Conservation (phyloP, 2,888 invertebrate genomes). For the Watsonalla cultraria region DNA sequence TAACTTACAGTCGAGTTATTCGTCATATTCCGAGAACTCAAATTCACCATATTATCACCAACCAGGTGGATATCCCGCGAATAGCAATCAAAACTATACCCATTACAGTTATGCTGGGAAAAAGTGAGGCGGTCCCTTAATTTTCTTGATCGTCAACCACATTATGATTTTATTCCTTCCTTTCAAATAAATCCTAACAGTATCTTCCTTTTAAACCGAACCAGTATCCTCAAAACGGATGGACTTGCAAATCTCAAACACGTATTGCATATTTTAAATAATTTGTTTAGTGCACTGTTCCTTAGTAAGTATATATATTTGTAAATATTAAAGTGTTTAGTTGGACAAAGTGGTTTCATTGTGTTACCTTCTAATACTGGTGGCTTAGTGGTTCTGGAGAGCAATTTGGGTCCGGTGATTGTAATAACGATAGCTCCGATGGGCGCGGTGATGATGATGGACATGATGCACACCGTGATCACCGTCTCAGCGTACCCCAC, state of each 20-base stretch:
- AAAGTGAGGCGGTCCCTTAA: conserved; percentile 16
- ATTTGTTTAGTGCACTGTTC: too few species aligned
- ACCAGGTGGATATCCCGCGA: conserved; percentile 4
- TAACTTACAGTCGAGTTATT: conserved; percentile 1
- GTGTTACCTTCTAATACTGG: conserved; percentile 80
- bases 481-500: conserved; percentile 83
- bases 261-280: too few species aligned
- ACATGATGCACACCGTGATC: conserved; percentile 87
- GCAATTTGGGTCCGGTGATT: conserved; percentile 85
- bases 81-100: conserved; percentile 3
- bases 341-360: too few species aligned
- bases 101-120: conserved; percentile 8
- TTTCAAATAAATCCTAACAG: conserved; percentile 19
- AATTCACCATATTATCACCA: conserved; percentile 1
- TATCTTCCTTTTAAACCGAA: conserved; percentile 32
- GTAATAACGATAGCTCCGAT: conserved; percentile 90
- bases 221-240: conserved; percentile 8
- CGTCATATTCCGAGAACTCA: not conserved
- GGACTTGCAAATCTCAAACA: too few species aligned
- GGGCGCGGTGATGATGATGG: conserved; percentile 91
- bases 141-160: conserved; percentile 19
- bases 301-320: too few species aligned
- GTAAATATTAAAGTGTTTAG: too few species aligned
- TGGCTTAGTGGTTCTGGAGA: conserved; percentile 87
- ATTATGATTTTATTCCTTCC: conserved; percentile 11